These are phyloP conservation scores for Podilymbus podiceps DNA, from an alignment of 2,113 vertebrate species.

Conservation along the genomic window DNA sequence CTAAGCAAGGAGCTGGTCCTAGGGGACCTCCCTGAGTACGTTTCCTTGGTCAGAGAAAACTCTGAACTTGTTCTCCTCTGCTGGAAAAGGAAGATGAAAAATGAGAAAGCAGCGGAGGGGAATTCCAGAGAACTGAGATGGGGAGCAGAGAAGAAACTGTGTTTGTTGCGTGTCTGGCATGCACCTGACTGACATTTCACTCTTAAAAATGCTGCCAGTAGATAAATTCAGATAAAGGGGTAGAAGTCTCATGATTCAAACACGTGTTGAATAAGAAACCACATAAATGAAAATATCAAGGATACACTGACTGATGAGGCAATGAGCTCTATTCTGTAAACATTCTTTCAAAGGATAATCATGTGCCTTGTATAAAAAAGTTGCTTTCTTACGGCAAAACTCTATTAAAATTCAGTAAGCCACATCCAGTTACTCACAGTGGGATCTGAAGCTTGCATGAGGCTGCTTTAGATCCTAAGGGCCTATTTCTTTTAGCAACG, in stretches of 20 bases:
- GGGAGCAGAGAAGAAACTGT: background rate
- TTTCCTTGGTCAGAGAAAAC: background rate
- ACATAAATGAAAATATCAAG: conserved; percentile 70
- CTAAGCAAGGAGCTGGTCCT: background rate
- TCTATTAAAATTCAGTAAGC: background rate
- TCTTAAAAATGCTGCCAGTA: conserved; percentile 49
- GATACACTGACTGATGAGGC: conserved; percentile 57
- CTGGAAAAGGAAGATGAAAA: background rate
- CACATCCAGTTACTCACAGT: background rate
- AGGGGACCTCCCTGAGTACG: background rate
- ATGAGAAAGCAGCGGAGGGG: conserved; percentile 2
- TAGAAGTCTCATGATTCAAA: conserved; percentile 60
- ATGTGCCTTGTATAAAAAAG: conserved; percentile 47
- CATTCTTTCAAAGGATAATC: conserved; percentile 58
- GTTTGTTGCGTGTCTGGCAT: conserved; percentile 24
- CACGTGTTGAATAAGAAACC: conserved; percentile 58
- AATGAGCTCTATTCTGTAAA: conserved; percentile 62
- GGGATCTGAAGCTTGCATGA: background rate
- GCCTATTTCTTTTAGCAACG: background rate
- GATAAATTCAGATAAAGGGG: conserved; percentile 49
- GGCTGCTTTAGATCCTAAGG: background rate
- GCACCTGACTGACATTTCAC: conserved; percentile 60
- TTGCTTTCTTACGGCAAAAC: conserved; percentile 49
- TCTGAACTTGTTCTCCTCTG: background rate
- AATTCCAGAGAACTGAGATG: background rate